phyloP scores from a whole-genome alignment of 2,113 vertebrate species.

The Psittacus erithacus region DNA sequence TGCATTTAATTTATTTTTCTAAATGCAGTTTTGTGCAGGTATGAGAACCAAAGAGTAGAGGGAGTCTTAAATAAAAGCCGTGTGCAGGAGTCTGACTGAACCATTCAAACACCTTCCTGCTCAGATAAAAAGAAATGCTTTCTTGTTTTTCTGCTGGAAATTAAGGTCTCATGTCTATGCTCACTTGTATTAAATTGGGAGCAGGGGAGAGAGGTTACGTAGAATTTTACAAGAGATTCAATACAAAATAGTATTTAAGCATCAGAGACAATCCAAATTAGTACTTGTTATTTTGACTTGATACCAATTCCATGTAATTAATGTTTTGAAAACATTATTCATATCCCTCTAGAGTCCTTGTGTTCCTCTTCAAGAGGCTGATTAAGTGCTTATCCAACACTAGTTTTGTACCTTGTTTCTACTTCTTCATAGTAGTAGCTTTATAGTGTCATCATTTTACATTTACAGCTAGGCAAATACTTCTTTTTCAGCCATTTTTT shows the following conservation, averaged over 20 bases:
- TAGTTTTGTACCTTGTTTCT: not conserved
- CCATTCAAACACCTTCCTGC: not conserved
- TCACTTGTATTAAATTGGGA: not conserved
- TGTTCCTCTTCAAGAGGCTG: not conserved
- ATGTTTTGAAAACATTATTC: not conserved
- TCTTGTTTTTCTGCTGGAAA: not conserved
- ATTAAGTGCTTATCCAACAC: not conserved
- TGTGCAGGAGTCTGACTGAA: not conserved
- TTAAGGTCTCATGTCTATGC: not conserved
- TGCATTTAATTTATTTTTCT: not conserved
- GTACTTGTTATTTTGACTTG: not conserved
- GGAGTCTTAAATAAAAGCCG: not conserved
- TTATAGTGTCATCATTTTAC: not conserved
- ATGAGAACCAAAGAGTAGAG: not conserved
- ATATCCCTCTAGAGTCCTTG: not conserved
- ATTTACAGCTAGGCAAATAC: not conserved
- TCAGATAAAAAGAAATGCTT: not conserved
- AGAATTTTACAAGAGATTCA: not conserved
- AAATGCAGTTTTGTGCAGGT: not conserved
- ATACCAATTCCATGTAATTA: not conserved
- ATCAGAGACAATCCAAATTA: not conserved
- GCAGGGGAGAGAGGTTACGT: accelerated
- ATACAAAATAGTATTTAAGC: not conserved
- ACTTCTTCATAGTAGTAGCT: not conserved
- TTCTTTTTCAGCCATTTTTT: not conserved